Evolutionary conservation across 2,888 invertebrate genomes (phyloP), one percentile per base, ranked within the genome.

Genomic region (Cistogaster globosa): DNA sequence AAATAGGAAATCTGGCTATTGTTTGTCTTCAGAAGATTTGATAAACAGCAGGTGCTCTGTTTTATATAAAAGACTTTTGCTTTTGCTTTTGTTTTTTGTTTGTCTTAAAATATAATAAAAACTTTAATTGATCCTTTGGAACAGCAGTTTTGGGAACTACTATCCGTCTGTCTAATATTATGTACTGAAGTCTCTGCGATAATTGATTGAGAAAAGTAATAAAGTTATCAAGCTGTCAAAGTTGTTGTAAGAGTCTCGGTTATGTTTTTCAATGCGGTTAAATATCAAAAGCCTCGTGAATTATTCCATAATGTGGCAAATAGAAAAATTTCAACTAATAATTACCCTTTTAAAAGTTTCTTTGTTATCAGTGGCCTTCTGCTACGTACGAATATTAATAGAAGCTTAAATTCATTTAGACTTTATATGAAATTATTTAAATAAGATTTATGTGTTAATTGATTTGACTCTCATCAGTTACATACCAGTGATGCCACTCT

Each of bases 201-300:
- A 85, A 85, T 85, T 85, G 85, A 85, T 85, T 85, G 82, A 79
- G 74, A 48, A 79, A 82, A 85, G 85, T 85, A 85, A 85, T 85
- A 85, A 85, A 85, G 85, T 85, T 85, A 82, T 85, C 82, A 85
- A 82, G 82, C 78, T 75, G 78, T 82, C 85, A 78, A 78, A 79
- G 82, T 74, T 63, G 75, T 79, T 65, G 67, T 80, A 80, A 60
- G 42, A 53, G 60, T 32, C 11, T 32, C 16, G 62, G 38, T 57
- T 53, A 7, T 32, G 42, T 45, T 36, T 16, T 20, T 45, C 14
- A 42, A 53, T n/a, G 82, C 85, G 85, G 85, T 42, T 48, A 75
- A 79, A 79, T 75, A 75, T 85, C 62, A 85, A 85, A 85, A 71
- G 71, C 3, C 5, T 12, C 45, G 36, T 42, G 8, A 11, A 26